These are phyloP conservation scores for Isoperla grammatica DNA, from an alignment of 2,888 invertebrate species.

Conservation along the genomic window DNA sequence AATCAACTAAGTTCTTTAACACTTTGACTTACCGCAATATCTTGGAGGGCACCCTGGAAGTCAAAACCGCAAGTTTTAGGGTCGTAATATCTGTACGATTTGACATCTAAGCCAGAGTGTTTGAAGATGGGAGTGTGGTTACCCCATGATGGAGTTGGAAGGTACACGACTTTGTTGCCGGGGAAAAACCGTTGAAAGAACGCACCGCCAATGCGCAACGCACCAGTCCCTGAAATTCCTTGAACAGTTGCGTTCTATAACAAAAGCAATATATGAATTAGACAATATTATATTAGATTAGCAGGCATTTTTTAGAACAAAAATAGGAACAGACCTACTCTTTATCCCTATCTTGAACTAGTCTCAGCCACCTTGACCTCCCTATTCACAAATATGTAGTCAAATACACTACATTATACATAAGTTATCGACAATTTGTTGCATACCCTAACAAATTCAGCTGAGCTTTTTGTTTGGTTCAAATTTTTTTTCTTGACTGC, in stretches of 20 bases:
- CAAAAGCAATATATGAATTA: constrained; percentile 30
- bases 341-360: no score
- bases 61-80: constrained; percentile 91
- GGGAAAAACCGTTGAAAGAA: constrained; percentile 79
- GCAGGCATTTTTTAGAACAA: no score
- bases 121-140: constrained; percentile 96
- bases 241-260: constrained; percentile 62
- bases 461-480: no score
- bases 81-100: constrained; percentile 91
- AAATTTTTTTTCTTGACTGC: no score
- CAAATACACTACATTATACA: no score
- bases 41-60: constrained; percentile 80
- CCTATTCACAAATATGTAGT: no score
- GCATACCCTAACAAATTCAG: no score
- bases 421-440: no score
- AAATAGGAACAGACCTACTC: no score
- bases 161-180: constrained; percentile 73
- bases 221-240: constrained; percentile 96
- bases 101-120: constrained; percentile 75
- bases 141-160: constrained; percentile 96
- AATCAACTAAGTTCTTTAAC: no score
- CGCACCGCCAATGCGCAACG: constrained; percentile 85
- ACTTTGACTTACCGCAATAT: constrained; percentile 72
- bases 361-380: no score
- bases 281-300: no score